Base-by-base conservation (phyloP, 2,888 invertebrate species). In the Stenodema calcarata region DNA sequence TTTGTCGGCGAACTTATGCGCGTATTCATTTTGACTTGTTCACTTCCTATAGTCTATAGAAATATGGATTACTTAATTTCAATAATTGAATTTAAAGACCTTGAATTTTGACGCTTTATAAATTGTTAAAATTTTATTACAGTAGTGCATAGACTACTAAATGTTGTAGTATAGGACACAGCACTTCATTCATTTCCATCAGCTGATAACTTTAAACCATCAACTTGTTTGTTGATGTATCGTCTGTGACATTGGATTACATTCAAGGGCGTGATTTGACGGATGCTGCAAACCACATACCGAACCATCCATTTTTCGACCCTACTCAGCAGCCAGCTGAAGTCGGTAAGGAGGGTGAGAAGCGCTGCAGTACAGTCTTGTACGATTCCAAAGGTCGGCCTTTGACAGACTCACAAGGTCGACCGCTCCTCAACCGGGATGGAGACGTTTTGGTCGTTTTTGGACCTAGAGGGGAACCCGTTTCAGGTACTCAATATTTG, bases 381-480 rank as follows among this genome's bases (percentile, higher is more conserved):
- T 87, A 87, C 83, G 86, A 87, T 35, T 70, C 79, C 27, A 87
- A 85, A 85, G 88, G 88, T 35, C 82, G 84, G 12, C 88, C 88
- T 0, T 76, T 88, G 23, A 87, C 87, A 18, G 88, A 88, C 85
- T n/a, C 28, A 2, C 18, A 73, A 12, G 35, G 86, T 6, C 42
- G 86, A 14, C 86, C 86, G 35, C 73, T 86, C n/a, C n/a, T 70
- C 18, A 47, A 86, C 54, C 28, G 86, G 35, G 80, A 81, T 82
- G 86, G 86, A 3, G 18, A 41, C 0, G 18, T 80, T 28, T 30
- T 73, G 47, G 30, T 86, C 16, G 27, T 81, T 30, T 86, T 86
- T 23, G 81, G 86, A 16, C 86, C 86, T 18, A n/a, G 73, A 9
- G 86, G 86, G 1, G 86, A 86, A 50, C 86, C 81, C 18, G 69